A percentile compares a stretch with the other conserved stretches of the same genome.
phyloP scores from a whole-genome alignment of 2,888 invertebrate species.

The Siphonodentalium dalli region DNA sequence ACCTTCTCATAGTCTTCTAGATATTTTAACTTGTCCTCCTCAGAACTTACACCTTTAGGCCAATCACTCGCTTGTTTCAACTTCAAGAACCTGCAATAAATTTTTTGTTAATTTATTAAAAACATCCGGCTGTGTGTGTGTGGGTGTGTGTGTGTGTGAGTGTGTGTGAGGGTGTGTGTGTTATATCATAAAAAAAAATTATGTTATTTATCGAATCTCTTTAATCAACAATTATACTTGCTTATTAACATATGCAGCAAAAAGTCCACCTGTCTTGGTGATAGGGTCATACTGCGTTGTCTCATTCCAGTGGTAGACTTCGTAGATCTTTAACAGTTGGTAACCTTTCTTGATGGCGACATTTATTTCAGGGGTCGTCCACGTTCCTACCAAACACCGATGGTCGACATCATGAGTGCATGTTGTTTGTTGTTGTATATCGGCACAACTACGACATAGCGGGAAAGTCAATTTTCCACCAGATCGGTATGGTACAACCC shows the following conservation, averaged over 20 bases:
- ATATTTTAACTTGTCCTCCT: no score
- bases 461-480: constrained; percentile 55
- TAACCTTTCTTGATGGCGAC: constrained; percentile 54
- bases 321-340: constrained; percentile 44
- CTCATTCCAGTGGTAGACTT: constrained; percentile 54
- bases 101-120: no score
- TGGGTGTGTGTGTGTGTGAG: no score
- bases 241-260: constrained; percentile 50
- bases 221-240: no score
- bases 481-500: constrained; percentile 45
- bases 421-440: constrained; percentile 28
- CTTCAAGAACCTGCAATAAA: no score
- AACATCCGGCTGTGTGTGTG: no score
- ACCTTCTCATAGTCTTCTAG: no score
- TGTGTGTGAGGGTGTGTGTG: no score
- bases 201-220: no score
- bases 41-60: no score
- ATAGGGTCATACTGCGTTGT: constrained; percentile 15
- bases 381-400: constrained; percentile 47
- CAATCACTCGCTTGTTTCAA: no score
- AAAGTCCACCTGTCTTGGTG: constrained; percentile 32
- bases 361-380: constrained; percentile 55
- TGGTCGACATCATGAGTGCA: constrained; percentile 50
- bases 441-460: constrained; percentile 45
- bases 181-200: no score